A percentile compares a stretch with the other conserved stretches of the same genome.
Conservation (phyloP, 2,113 vertebrate genomes). For the Pyrgilauda ruficollis region DNA sequence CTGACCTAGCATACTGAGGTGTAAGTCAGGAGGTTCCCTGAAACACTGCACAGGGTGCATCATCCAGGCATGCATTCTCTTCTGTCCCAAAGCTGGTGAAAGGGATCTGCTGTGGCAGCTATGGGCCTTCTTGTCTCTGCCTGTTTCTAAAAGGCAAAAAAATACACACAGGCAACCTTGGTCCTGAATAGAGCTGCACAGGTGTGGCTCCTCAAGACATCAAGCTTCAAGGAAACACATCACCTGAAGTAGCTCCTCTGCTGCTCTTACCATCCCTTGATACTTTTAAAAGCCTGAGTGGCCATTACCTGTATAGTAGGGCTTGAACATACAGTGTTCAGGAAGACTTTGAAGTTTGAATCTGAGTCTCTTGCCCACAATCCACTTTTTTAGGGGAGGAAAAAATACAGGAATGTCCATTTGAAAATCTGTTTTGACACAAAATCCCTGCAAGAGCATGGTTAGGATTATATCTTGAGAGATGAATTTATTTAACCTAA, state of each 20-base stretch:
- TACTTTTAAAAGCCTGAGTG: neutral
- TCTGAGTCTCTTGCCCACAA: neutral
- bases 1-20: accelerated
- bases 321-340: neutral
- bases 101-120: neutral
- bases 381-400: neutral
- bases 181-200: neutral
- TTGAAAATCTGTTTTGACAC: neutral
- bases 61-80: accelerated
- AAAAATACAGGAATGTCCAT: neutral
- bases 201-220: accelerated
- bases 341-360: neutral
- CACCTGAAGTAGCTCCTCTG: neutral
- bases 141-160: neutral
- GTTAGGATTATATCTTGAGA: neutral
- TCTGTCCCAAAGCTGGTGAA: neutral
- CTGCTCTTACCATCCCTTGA: neutral
- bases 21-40: neutral
- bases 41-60: neutral
- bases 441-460: neutral
- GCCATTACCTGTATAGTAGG: neutral
- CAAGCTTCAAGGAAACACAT: neutral
- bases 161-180: accelerated
- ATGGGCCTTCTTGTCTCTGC: neutral
- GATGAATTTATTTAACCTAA: slow-evolving; percentile 10